Evolutionary conservation across 2,113 vertebrate species (phyloP), one percentile per base, ranked within the genome.

Genomic region (Rissa tridactyla): DNA sequence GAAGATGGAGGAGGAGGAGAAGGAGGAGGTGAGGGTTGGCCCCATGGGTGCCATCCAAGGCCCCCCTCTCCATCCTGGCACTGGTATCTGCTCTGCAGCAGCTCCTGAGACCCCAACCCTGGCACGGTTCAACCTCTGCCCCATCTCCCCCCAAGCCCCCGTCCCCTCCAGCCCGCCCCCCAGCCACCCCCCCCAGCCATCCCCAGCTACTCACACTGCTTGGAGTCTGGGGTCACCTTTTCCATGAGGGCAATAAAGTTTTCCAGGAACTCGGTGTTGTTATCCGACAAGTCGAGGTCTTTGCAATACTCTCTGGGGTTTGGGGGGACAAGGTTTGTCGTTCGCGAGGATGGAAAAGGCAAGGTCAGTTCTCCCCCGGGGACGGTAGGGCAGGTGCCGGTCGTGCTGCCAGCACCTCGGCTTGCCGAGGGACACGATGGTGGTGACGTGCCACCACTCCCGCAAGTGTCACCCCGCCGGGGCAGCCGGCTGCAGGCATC

Each of bases 171-270:
- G 7, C 5, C 5, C 11, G 6, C 4, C 47, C 34, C 2, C 32
- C n/a, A 6, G n/a, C 38, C 27, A 30, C 21, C 87, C n/a, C 11
- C 10, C 4, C 10, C 60, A 86, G 38, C 73, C 30, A 30, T 30
- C 72, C 65, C 70, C 7, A 5, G 76, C 62, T 97, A 98, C 99
- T 99, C 97, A 99, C 99, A 99, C 98, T 99, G 99, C 98, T 99
- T 99, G 96, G 99, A 99, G 97, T 99, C 99, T 19, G 99, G 99
- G 29, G 99, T 99, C 98, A 99, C 99, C 98, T 99, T 99, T 98
- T 99, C 99, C 99, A 99, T 99, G 79, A 99, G 99, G 88, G 99
- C 98, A 89, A 99, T 99, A 98, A 99, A 99, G 98, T 99, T 99
- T 90, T 99, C 98, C 97, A 99, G 99, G 98, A 99, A 99, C 95